Conservation (phyloP, 2,888 invertebrate genomes). For the Thera obeliscata region DNA sequence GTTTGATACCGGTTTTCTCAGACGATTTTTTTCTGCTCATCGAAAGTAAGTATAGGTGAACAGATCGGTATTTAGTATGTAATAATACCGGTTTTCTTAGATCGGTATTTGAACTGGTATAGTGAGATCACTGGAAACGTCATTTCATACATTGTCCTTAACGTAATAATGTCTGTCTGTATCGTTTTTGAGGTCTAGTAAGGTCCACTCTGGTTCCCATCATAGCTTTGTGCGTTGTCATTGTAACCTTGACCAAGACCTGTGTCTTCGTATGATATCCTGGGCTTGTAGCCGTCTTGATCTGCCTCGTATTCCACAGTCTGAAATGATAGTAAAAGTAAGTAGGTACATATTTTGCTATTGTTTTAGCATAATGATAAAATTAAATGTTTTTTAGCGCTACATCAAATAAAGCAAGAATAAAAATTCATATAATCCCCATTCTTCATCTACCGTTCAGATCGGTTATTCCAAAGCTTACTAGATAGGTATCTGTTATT, state of each 20-base stretch:
- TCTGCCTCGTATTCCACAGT: conserved; percentile 89
- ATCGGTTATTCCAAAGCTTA: too few species aligned
- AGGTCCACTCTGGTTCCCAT: conserved; percentile 46
- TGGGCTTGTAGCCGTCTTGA: conserved; percentile 87
- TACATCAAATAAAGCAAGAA: too few species aligned
- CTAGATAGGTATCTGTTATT: too few species aligned
- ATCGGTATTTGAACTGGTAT: neutral
- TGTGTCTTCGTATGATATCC: conserved; percentile 87
- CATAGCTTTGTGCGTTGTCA: conserved; percentile 45
- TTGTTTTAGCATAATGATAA: too few species aligned
- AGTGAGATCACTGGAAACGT: neutral
- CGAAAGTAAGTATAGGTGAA: too few species aligned
- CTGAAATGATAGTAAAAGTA: too few species aligned
- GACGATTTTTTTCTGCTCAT: too few species aligned
- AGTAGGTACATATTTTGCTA: neutral
- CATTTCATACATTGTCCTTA: neutral
- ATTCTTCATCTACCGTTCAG: too few species aligned
- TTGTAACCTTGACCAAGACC: conserved; percentile 55
- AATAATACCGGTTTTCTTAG: neutral
- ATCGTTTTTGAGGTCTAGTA: conserved; percentile 42
- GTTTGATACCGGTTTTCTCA: neutral
- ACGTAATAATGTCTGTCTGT: conserved; percentile 1
- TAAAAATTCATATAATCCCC: too few species aligned
- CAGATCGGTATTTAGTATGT: neutral
- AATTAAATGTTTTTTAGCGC: too few species aligned